Evolutionary conservation across 2,888 invertebrate genomes (phyloP), one percentile per base, ranked within the genome.

Genomic region (Napeogenes inachia): DNA sequence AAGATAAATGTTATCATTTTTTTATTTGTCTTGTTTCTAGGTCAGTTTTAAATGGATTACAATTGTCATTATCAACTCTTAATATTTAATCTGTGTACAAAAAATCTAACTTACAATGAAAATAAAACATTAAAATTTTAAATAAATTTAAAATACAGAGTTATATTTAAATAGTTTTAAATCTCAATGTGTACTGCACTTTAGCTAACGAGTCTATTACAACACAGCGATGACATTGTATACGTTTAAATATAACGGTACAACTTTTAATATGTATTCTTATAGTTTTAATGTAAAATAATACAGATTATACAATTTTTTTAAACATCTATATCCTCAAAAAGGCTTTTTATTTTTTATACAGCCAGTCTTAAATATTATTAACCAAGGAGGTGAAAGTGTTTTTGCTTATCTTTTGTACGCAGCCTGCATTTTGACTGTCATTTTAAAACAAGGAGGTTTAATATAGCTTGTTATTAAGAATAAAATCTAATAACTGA

Each of bases 11-110:
- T 72, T 79, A 77, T 80, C 77, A 62, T 66, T 71, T 68, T 72
- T 76, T 75, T 85, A 73, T 83, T 84, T 84, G 78, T 70, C 63
- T 68, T 72, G 70, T 75, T 84, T 81, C 79, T 84, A 71, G 87
- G 84, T 84, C 84, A 60, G 56, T 64, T 53, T 60, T 54, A 57
- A 62, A 62, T 54, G 38, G 47, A 55, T 50, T 30, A 50, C 30
- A 30, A 8, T 30, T 50, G 8, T 30, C 21, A 50, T 8, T 21
- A 13, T 50, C 13, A 13, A 46, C 13, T 13, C 46, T 46, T 46
- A 21, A 21, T 46, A 46, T 46, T 46, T 46, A 46, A 47, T 21
- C n/a, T 50, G 21, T 30, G 50, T 50, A 21, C 50, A 50, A 50
- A 50, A 30, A 50, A 30, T 21, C 13, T 6, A 47, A 30, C 21